A percentile compares a stretch with the other conserved stretches of the same genome.
These are phyloP conservation scores for Brenthis daphne DNA, from an alignment of 2,888 invertebrate species.

Conservation along the genomic window DNA sequence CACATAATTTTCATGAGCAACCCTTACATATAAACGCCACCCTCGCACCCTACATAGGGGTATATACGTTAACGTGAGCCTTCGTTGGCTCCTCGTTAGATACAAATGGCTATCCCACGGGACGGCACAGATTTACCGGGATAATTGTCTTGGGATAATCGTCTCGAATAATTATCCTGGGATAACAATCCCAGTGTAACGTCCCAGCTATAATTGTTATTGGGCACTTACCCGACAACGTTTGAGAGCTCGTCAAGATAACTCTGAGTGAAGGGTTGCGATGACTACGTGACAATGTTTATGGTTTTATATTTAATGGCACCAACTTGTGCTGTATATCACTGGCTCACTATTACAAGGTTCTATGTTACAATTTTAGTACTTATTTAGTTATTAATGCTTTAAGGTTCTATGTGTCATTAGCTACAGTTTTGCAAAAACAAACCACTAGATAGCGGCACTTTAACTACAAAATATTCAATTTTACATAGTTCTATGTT, in stretches of 20 bases:
- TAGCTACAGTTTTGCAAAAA: no score
- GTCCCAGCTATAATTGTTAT: constrained; percentile 44
- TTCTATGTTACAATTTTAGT: no score
- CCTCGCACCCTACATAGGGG: constrained; percentile 40
- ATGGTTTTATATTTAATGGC: neutral
- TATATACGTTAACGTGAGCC: constrained; percentile 48
- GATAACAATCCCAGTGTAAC: constrained; percentile 31
- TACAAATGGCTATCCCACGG: constrained; percentile 40
- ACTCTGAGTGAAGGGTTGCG: constrained; percentile 21
- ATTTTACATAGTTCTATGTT: no score
- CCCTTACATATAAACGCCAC: constrained; percentile 6
- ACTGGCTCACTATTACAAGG: no score
- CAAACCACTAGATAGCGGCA: no score
- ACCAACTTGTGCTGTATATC: neutral
- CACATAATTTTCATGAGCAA: constrained; percentile 11
- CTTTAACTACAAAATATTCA: no score
- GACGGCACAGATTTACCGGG: constrained; percentile 42
- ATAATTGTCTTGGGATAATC: constrained; percentile 36
- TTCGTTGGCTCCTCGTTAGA: constrained; percentile 68
- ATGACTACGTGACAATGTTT: constrained; percentile 17
- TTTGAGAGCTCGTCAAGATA: constrained; percentile 33
- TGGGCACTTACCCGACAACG: constrained; percentile 35
- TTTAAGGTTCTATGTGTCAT: no score
- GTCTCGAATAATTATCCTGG: constrained; percentile 32
- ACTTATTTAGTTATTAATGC: no score